phyloP scores from a whole-genome alignment of 2,113 vertebrate species.

The Arothron firmamentum region DNA sequence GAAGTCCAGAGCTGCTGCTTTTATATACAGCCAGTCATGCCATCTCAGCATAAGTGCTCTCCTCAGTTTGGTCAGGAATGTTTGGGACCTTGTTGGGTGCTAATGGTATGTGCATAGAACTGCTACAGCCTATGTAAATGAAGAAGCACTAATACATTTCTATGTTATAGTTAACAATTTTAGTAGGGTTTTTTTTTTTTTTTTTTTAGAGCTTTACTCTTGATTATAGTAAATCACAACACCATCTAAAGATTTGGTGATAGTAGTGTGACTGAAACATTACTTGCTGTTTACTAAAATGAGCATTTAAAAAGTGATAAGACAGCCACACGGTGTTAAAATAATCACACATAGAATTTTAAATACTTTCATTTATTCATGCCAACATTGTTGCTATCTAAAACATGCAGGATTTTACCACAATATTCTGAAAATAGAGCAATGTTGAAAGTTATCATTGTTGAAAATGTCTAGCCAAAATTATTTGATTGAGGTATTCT shows the following conservation, averaged over 20 bases:
- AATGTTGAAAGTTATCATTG: not conserved
- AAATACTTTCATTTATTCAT: no score
- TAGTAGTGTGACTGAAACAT: not conserved
- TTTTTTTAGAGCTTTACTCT: not conserved
- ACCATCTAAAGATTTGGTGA: not conserved
- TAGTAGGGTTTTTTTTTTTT: not conserved
- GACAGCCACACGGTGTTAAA: not conserved
- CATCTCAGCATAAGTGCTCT: slow-evolving; percentile 9
- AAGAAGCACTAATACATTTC: not conserved
- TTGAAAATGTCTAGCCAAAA: not conserved
- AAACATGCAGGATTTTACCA: no score
- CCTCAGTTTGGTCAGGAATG: slow-evolving; percentile 43
- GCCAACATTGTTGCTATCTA: no score
- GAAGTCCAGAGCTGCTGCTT: slow-evolving; percentile 21
- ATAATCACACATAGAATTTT: no score
- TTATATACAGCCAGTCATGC: slow-evolving; percentile 32
- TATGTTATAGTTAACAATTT: not conserved
- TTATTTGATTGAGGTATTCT: not conserved
- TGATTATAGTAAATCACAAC: not conserved
- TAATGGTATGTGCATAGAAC: slow-evolving; percentile 15
- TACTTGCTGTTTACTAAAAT: not conserved
- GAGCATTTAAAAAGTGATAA: not conserved
- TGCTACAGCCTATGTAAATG: not conserved
- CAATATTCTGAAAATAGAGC: not conserved
- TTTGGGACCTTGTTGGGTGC: slow-evolving; percentile 31